Evolutionary conservation across 2,113 vertebrate species (phyloP).

Genomic region (Morone chrysops): DNA sequence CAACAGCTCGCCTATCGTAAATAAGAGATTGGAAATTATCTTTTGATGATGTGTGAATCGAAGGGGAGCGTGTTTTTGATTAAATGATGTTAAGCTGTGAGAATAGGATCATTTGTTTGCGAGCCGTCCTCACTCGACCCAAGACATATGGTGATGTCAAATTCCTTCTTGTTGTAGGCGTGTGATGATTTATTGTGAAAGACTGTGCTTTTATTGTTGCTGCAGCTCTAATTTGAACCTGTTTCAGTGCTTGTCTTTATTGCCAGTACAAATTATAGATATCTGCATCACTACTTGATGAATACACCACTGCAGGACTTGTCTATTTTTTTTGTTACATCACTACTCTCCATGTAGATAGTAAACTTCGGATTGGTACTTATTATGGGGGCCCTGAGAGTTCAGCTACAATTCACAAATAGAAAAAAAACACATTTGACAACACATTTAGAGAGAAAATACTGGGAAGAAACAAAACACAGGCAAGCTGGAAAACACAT

Average conservation of each 20-base stretch:
- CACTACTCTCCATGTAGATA: background rate
- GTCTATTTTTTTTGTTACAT: background rate
- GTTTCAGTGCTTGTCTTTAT: constrained; percentile 27
- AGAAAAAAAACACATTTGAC: background rate
- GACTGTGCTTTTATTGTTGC: constrained; percentile 46
- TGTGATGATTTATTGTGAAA: constrained; percentile 54
- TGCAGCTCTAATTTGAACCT: constrained; percentile 44
- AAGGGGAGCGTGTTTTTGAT: constrained; percentile 42
- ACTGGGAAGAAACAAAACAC: constrained; percentile 7
- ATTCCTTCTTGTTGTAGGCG: constrained; percentile 31
- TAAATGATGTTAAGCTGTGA: constrained; percentile 33
- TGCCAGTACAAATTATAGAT: constrained; percentile 56
- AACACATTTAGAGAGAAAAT: background rate
- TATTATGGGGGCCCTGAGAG: background rate
- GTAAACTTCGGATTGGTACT: constrained; percentile 14
- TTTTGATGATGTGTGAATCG: constrained; percentile 40
- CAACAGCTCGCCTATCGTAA: constrained; percentile 5
- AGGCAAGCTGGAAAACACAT: background rate
- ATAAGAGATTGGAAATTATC: constrained; percentile 12
- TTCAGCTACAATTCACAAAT: background rate
- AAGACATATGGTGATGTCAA: constrained; percentile 37
- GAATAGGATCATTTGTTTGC: constrained; percentile 36
- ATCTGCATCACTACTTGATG: constrained; percentile 50
- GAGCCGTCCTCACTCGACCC: constrained; percentile 44
- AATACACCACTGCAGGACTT: constrained; percentile 6